Evolutionary conservation across 2,888 invertebrate species (phyloP).

Genomic region (Chromoteleia sp.): DNA sequence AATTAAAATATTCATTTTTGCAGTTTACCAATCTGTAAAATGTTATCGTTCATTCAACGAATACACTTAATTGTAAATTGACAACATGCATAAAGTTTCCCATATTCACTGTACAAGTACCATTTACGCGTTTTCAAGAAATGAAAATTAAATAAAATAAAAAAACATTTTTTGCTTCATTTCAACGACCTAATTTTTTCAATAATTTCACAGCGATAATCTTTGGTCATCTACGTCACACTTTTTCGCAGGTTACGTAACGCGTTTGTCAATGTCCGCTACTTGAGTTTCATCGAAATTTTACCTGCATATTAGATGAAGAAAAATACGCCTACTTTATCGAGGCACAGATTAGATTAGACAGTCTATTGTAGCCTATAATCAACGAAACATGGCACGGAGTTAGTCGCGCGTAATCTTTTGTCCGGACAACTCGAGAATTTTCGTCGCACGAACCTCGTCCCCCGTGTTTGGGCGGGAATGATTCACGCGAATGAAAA

Average conservation of each 20-base stretch:
- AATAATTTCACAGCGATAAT: no score
- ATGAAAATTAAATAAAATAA: no score
- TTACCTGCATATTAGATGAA: constrained; percentile 39
- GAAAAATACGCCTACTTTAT: constrained; percentile 40
- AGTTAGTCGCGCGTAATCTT: constrained; percentile 49
- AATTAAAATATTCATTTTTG: no score
- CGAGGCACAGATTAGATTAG: constrained; percentile 54
- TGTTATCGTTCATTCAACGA: no score
- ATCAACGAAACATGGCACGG: constrained; percentile 8
- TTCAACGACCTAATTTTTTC: no score
- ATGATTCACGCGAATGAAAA: not conserved
- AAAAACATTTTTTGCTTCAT: no score
- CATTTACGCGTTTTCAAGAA: no score
- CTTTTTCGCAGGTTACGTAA: not conserved
- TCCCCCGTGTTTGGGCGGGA: not conserved
- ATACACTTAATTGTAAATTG: no score
- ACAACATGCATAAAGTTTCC: no score
- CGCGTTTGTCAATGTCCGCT: not conserved
- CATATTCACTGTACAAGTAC: no score
- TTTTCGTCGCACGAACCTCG: constrained; percentile 1
- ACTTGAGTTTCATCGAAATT: constrained; percentile 7
- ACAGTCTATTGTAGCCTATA: constrained; percentile 35
- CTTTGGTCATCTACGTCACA: no score
- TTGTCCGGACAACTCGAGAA: constrained; percentile 10
- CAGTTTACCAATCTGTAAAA: no score